These are phyloP conservation scores for Propithecus perrieri DNA, from an alignment of 2,797 vertebrate genomes.

Conservation along the genomic window DNA sequence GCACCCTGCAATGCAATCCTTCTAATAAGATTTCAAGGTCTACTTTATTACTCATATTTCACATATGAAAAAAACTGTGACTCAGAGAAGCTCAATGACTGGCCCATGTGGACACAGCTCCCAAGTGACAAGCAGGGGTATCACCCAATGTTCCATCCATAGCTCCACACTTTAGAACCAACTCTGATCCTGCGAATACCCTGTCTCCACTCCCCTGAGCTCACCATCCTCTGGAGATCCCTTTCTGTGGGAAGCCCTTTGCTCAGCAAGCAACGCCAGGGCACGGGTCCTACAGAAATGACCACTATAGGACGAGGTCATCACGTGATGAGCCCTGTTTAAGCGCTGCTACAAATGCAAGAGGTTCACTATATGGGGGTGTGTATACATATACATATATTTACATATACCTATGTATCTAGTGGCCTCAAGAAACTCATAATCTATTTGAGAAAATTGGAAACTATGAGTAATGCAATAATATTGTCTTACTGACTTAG, in stretches of 20 bases:
- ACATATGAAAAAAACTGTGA: not conserved
- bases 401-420: not conserved
- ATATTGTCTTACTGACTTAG: not conserved
- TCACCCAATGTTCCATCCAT: not conserved
- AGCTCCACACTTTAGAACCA: not conserved
- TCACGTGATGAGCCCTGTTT: too few species aligned
- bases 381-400: not conserved
- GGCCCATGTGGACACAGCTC: not conserved
- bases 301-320: not conserved
- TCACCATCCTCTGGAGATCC: not conserved
- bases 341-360: not conserved
- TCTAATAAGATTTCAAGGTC: not conserved
- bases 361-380: not conserved
- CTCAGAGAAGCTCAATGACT: not conserved
- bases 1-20: not conserved
- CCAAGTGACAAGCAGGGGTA: not conserved
- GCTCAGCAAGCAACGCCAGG: not conserved
- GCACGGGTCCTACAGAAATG: not conserved
- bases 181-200: not conserved
- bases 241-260: not conserved
- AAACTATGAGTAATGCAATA: not conserved
- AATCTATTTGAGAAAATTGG: slow-evolving; percentile 9
- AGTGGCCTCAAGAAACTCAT: not conserved
- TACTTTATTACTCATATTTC: not conserved
- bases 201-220: not conserved